phyloP scores from a whole-genome alignment of 1,140 invertebrate species.

The Lamellibrachia luymesi region DNA sequence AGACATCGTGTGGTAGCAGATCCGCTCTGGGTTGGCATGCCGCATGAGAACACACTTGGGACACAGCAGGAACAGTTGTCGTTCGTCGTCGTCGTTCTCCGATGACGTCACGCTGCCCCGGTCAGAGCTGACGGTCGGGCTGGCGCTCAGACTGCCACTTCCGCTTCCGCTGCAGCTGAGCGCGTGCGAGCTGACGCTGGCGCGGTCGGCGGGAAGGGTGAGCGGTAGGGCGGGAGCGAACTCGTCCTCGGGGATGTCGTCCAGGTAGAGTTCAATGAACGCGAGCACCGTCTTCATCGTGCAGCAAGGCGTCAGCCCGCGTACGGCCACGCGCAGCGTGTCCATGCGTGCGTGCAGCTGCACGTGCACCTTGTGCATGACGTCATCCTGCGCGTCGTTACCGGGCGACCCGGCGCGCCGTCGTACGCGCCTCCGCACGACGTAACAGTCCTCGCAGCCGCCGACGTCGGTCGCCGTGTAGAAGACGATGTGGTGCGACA shows the following conservation, averaged over 20 bases:
- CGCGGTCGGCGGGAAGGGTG: constrained; percentile 15
- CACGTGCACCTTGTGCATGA: constrained; percentile 31
- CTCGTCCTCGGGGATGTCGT: constrained; percentile 30
- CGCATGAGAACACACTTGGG: constrained; percentile 30
- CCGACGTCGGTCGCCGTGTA: constrained; percentile 28
- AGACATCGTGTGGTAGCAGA: constrained; percentile 25
- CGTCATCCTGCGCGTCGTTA: constrained; percentile 25
- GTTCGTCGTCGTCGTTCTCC: constrained; percentile 24
- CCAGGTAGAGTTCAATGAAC: constrained; percentile 30
- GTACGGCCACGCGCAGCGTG: constrained; percentile 24
- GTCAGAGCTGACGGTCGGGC: constrained; percentile 19
- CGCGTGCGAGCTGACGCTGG: constrained; percentile 24
- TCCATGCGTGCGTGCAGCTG: constrained; percentile 28
- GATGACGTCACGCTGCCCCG: constrained; percentile 19
- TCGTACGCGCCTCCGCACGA: constrained; percentile 21
- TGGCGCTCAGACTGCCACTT: constrained; percentile 15
- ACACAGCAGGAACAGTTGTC: constrained; percentile 28
- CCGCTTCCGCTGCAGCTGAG: constrained; percentile 10
- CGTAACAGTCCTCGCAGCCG: constrained; percentile 30
- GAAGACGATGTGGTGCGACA: constrained; percentile 31
- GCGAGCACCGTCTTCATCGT: constrained; percentile 30
- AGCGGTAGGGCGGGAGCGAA: background rate
- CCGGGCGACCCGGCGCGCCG: background rate
- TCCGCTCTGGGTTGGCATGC: constrained; percentile 29
- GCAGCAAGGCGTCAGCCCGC: constrained; percentile 30